Evolutionary conservation across 2,113 vertebrate genomes (phyloP).

Genomic region (Chamaea fasciata): DNA sequence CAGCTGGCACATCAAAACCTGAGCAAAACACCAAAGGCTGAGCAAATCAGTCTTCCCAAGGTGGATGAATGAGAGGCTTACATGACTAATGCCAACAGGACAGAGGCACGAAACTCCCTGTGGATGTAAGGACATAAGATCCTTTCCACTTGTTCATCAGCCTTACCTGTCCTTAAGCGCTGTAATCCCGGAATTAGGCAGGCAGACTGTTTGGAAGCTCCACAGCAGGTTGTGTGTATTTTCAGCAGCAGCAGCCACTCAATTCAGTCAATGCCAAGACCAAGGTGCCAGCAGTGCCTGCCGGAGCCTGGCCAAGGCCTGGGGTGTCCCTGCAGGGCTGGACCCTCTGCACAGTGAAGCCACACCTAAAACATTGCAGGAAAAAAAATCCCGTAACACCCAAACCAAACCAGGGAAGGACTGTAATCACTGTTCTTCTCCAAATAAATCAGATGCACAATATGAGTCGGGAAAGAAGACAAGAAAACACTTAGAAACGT

Average conservation of each 20-base stretch:
- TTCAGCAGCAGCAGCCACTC: not conserved
- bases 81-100: constrained; percentile 27
- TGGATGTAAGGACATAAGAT: constrained; percentile 29
- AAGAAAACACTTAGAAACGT: constrained; percentile 13
- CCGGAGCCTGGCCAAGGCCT: not conserved
- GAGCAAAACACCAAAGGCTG: constrained; percentile 17
- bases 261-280: fast-evolving
- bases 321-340: not conserved
- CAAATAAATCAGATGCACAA: not conserved
- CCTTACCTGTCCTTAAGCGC: constrained; percentile 12
- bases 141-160: constrained; percentile 37
- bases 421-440: not conserved
- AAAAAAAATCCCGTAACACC: not conserved
- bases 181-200: constrained; percentile 51
- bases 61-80: constrained; percentile 31
- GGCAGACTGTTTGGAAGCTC: not conserved
- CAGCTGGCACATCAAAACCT: constrained; percentile 25
- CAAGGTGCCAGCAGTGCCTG: not conserved
- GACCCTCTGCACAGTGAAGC: not conserved
- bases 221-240: not conserved
- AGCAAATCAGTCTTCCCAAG: constrained; percentile 20
- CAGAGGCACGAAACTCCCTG: not conserved
- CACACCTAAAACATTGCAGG: not conserved
- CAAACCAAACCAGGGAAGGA: not conserved
- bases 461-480: not conserved